Evolutionary conservation across 2,888 invertebrate species (phyloP).

Genomic region (Torymus texanus): DNA sequence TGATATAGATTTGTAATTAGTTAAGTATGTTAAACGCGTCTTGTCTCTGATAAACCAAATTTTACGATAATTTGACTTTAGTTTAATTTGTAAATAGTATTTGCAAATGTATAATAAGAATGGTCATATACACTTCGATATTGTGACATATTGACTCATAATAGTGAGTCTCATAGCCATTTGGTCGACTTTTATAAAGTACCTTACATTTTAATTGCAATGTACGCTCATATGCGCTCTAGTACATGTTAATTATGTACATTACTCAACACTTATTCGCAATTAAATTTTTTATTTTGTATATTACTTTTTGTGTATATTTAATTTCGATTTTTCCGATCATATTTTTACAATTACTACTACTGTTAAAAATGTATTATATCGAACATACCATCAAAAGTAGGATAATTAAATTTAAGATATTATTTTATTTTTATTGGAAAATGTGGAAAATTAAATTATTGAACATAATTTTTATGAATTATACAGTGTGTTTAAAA

Average conservation of each 20-base stretch:
- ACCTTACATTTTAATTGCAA: conserved; percentile 50
- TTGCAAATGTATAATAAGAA: conserved; percentile 50
- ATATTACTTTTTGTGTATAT: conserved; percentile 38
- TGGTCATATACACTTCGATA: conserved; percentile 34
- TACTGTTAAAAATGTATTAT: background rate
- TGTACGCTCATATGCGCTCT: conserved; percentile 41
- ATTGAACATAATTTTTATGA: no score
- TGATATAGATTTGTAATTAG: conserved; percentile 65
- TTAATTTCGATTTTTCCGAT: conserved; percentile 4
- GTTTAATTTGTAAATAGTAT: conserved; percentile 54
- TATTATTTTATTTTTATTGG: no score
- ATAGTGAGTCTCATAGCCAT: conserved; percentile 42
- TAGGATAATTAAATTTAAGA: no score
- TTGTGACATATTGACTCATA: conserved; percentile 41
- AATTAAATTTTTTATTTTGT: conserved; percentile 55
- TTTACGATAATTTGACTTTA: conserved; percentile 46
- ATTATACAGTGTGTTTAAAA: no score
- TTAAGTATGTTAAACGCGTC: conserved; percentile 14
- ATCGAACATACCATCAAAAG: no score
- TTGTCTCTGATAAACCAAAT: conserved; percentile 48
- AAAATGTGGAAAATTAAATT: no score
- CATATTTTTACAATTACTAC: background rate
- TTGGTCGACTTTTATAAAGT: conserved; percentile 52
- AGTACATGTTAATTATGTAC: conserved; percentile 36
- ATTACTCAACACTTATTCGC: conserved; percentile 37